Conservation (phyloP, 2,797 vertebrate genomes). For the Sarcophilus harrisii region DNA sequence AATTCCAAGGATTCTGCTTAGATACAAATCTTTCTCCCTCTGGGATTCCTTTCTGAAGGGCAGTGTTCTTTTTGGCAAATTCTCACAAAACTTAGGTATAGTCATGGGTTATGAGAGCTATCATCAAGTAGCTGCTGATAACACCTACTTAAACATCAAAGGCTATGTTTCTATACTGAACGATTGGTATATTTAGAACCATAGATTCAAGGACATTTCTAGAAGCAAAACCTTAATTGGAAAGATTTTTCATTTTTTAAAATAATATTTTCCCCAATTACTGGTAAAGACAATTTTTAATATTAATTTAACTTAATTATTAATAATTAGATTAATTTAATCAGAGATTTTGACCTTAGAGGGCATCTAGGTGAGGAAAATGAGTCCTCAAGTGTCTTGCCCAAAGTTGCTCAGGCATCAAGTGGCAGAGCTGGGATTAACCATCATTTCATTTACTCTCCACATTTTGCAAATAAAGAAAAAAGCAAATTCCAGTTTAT, state of each 20-base stretch:
- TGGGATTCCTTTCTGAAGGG: background rate
- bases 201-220: background rate
- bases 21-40: background rate
- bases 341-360: background rate
- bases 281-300: too few relatives aligned
- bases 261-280: too few relatives aligned
- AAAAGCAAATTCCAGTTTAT: background rate
- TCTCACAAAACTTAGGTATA: background rate
- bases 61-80: slow-evolving; percentile 1
- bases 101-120: slow-evolving; percentile 5
- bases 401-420: background rate
- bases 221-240: background rate
- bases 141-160: background rate
- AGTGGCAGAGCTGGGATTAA: background rate
- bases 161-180: background rate
- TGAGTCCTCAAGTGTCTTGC: background rate
- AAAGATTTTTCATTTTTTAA: background rate
- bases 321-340: background rate
- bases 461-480: background rate
- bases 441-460: background rate
- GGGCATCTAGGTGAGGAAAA: background rate
- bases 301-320: too few relatives aligned
- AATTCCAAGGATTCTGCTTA: background rate
- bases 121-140: background rate
- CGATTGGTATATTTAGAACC: background rate